Conservation (phyloP, 2,797 vertebrate species). For the Sebastes iracundus region DNA sequence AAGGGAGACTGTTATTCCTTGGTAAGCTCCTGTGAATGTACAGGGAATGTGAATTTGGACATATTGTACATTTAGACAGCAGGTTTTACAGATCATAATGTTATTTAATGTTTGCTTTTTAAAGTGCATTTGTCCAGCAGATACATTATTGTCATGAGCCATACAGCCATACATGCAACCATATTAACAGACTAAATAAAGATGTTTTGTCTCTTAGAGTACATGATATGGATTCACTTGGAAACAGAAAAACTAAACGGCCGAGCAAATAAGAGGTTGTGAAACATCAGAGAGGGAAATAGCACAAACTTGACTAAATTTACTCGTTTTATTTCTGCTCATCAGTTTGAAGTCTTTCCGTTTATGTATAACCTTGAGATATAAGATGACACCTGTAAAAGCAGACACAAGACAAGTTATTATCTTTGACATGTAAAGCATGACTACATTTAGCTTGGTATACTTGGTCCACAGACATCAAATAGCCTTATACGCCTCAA, state of each 20-base stretch:
- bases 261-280: neutral
- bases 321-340: conserved; percentile 16
- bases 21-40: neutral
- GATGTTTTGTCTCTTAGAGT: neutral
- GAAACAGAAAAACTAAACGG: neutral
- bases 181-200: neutral
- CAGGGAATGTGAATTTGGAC: neutral
- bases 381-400: neutral
- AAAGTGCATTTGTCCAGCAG: neutral
- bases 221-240: neutral
- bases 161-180: neutral
- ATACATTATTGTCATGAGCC: too few species aligned
- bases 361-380: neutral
- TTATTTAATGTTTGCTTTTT: neutral
- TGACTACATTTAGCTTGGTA: neutral
- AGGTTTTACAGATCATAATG: neutral
- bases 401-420: neutral
- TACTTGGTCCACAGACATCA: neutral
- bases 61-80: neutral
- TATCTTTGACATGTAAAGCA: neutral
- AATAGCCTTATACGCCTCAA: neutral
- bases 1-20: neutral
- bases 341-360: neutral
- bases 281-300: conserved; percentile 14
- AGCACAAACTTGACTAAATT: neutral